phyloP scores from a whole-genome alignment of 2,888 invertebrate species.

The Drosophila pseudotalamancana region DNA sequence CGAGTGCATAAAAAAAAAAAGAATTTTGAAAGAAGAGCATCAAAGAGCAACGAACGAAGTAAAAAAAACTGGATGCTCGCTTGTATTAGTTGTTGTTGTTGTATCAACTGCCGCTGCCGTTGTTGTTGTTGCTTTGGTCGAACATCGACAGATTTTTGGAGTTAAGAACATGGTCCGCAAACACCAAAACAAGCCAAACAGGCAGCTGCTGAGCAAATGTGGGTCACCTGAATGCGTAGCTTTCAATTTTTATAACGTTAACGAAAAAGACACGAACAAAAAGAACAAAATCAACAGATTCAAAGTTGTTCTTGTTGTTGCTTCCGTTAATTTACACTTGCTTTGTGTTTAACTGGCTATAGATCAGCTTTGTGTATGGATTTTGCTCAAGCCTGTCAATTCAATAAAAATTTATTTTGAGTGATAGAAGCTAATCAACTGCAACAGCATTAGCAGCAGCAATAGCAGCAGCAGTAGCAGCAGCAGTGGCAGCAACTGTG shows the following conservation, averaged over 20 bases:
- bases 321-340: conserved; percentile 4
- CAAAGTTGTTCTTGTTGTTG: conserved; percentile 23
- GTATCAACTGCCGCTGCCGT: conserved; percentile 16
- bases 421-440: conserved; percentile 22
- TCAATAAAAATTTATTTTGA: not conserved
- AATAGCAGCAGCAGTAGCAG: too few species aligned
- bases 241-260: conserved; percentile 77
- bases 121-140: conserved; percentile 16
- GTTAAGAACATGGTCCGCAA: conserved; percentile 52
- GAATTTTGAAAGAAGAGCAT: conserved; percentile 31
- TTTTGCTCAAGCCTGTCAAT: conserved; percentile 9
- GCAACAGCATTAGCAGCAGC: not conserved
- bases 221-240: conserved; percentile 74
- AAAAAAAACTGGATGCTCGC: conserved; percentile 27
- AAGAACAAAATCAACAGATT: conserved; percentile 31
- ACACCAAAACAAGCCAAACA: conserved; percentile 45
- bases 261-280: conserved; percentile 39
- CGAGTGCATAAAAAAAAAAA: not conserved
- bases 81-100: conserved; percentile 24
- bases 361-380: conserved; percentile 1
- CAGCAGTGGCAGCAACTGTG: not conserved
- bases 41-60: conserved; percentile 23
- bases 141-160: conserved; percentile 49
- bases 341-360: not conserved
- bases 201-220: conserved; percentile 58